Percentiles rank a stretch among this genome's conserved stretches.
These are phyloP conservation scores for Nebria ingens DNA, from an alignment of 1,140 invertebrate genomes.

Conservation along the genomic window DNA sequence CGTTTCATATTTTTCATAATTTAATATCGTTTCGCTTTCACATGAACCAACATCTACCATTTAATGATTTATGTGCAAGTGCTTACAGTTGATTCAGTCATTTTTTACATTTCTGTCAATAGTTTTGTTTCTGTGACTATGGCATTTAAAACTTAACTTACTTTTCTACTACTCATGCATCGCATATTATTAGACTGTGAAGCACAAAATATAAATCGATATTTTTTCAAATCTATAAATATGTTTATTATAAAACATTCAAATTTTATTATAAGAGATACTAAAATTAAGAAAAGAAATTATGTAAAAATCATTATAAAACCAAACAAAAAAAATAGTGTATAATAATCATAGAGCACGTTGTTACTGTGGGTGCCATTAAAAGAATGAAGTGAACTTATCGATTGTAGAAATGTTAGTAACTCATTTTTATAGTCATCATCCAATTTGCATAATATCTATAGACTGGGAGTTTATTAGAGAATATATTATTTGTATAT, in stretches of 20 bases:
- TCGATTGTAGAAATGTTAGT: background rate
- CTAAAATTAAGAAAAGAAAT: background rate
- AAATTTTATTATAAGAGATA: background rate
- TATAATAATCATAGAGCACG: background rate
- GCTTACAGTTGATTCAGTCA: background rate
- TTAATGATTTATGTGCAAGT: background rate
- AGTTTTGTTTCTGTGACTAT: background rate
- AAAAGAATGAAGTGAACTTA: constrained; percentile 3
- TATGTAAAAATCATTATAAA: background rate
- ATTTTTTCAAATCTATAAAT: constrained; percentile 4
- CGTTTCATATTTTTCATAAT: constrained; percentile 5
- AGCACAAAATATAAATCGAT: constrained; percentile 5
- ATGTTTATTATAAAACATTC: too few relatives aligned
- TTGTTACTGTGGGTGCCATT: constrained; percentile 1
- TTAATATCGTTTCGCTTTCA: background rate
- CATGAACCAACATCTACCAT: too few relatives aligned
- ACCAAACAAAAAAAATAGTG: background rate
- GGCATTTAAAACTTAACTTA: constrained; percentile 9
- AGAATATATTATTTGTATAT: too few relatives aligned
- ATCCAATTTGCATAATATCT: constrained; percentile 12
- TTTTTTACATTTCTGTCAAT: background rate
- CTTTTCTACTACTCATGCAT: background rate
- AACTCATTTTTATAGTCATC: constrained; percentile 6
- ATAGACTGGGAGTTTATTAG: too few relatives aligned
- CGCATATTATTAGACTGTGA: background rate